A percentile compares a stretch with the other conserved stretches of the same genome.
These are phyloP conservation scores for Lophotis ruficrista DNA, from an alignment of 2,113 vertebrate species.

Conservation along the genomic window DNA sequence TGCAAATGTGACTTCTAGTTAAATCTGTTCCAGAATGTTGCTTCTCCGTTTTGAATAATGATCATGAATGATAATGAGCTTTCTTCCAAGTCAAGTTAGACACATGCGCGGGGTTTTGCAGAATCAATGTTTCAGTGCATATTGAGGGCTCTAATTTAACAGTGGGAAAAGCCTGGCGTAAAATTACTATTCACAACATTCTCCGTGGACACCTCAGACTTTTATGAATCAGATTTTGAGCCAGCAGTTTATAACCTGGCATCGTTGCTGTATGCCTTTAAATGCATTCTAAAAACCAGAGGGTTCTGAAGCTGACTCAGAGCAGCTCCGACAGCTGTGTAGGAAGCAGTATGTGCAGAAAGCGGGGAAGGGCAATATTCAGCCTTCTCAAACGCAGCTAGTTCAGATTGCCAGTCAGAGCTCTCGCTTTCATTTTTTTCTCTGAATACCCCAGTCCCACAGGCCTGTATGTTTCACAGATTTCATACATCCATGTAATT, in stretches of 20 bases:
- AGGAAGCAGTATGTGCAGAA: slow-evolving; percentile 15
- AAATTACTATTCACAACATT: slow-evolving; percentile 23
- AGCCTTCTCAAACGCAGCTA: background rate
- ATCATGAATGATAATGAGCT: background rate
- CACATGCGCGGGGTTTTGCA: background rate
- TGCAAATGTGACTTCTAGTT: background rate
- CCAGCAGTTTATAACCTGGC: background rate
- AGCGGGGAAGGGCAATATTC: background rate
- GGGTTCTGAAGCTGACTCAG: slow-evolving; percentile 36
- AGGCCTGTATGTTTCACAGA: background rate
- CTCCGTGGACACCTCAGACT: background rate
- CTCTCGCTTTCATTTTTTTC: background rate
- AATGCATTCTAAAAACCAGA: background rate
- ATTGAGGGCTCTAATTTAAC: background rate
- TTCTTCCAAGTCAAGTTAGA: background rate
- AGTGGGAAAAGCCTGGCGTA: background rate
- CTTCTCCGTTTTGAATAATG: background rate
- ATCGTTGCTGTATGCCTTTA: background rate
- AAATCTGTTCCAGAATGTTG: background rate
- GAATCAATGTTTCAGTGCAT: background rate
- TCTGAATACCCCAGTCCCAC: accelerated
- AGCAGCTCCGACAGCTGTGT: slow-evolving; percentile 26
- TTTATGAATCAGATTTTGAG: background rate
- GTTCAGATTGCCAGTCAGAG: background rate
- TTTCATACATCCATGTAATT: background rate